These are phyloP conservation scores for Tromatobia lineatoria DNA, from an alignment of 2,888 invertebrate genomes.

Conservation along the genomic window DNA sequence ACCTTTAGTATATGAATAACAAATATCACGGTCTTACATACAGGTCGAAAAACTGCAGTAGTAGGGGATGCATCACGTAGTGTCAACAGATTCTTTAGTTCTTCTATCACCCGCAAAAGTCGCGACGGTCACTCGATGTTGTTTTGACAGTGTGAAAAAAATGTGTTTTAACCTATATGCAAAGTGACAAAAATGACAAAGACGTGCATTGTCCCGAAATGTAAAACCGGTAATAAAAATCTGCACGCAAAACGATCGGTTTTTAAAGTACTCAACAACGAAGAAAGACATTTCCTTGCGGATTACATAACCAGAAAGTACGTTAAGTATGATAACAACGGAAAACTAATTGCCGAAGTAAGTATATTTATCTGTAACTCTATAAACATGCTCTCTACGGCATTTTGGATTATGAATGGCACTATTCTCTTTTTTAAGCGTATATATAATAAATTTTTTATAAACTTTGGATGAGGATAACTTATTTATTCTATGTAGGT, in stretches of 20 bases:
- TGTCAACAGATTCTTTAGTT: slow-evolving; percentile 7
- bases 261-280: slow-evolving; percentile 4
- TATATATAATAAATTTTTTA: not conserved
- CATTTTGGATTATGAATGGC: too few relatives aligned
- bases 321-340: not conserved
- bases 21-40: too few relatives aligned
- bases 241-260: not conserved
- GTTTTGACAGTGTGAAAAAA: slow-evolving; percentile 4
- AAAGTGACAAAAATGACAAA: slow-evolving; percentile 3
- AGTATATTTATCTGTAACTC: not conserved
- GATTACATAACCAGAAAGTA: not conserved
- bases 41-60: slow-evolving; percentile 9
- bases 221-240: not conserved
- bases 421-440: not conserved
- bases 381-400: not conserved
- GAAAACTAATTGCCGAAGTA: slow-evolving; percentile 1
- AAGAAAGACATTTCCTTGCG: not conserved
- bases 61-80: not conserved
- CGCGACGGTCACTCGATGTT: not conserved
- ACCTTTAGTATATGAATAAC: too few relatives aligned
- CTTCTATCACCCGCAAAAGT: not conserved
- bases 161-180: not conserved
- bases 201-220: not conserved
- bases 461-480: not conserved
- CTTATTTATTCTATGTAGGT: not conserved